These are phyloP conservation scores for Aphidoletes aphidimyza DNA, from an alignment of 2,888 invertebrate genomes.

Conservation along the genomic window DNA sequence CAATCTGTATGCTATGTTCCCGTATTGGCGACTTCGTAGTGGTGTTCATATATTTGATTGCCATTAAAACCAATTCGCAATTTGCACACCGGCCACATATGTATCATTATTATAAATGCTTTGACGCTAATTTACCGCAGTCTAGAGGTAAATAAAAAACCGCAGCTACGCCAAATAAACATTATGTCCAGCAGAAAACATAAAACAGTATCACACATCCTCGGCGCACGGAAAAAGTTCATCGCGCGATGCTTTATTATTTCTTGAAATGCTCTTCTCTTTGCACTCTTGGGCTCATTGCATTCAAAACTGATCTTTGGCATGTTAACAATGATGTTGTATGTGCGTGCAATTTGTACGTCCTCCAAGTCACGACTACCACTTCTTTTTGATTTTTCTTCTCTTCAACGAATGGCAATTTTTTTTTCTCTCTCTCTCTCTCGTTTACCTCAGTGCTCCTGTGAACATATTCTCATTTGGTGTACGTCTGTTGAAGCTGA, in stretches of 20 bases:
- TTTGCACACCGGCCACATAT: constrained; percentile 30
- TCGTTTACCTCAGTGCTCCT: constrained; percentile 12
- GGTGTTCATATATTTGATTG: constrained; percentile 22
- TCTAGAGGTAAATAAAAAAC: constrained; percentile 28
- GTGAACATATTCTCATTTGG: background rate
- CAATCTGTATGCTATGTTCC: background rate
- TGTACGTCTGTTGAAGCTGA: background rate
- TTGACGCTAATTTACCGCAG: constrained; percentile 48
- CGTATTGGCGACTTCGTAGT: constrained; percentile 41
- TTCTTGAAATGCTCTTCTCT: background rate
- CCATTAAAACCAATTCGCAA: constrained; percentile 35
- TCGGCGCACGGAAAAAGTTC: background rate
- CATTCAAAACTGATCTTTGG: background rate
- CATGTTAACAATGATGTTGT: constrained; percentile 53
- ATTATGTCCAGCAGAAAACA: constrained; percentile 31
- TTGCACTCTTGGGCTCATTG: background rate
- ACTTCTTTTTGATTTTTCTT: background rate
- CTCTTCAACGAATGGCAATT: constrained; percentile 19
- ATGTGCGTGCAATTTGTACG: constrained; percentile 56
- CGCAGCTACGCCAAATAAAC: constrained; percentile 13
- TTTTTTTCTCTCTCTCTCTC: background rate
- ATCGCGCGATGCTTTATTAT: constrained; percentile 35
- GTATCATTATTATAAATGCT: constrained; percentile 45
- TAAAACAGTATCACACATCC: constrained; percentile 43
- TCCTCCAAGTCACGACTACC: constrained; percentile 55